Evolutionary conservation across 2,888 invertebrate species (phyloP).

Genomic region (Abscondita cerata): DNA sequence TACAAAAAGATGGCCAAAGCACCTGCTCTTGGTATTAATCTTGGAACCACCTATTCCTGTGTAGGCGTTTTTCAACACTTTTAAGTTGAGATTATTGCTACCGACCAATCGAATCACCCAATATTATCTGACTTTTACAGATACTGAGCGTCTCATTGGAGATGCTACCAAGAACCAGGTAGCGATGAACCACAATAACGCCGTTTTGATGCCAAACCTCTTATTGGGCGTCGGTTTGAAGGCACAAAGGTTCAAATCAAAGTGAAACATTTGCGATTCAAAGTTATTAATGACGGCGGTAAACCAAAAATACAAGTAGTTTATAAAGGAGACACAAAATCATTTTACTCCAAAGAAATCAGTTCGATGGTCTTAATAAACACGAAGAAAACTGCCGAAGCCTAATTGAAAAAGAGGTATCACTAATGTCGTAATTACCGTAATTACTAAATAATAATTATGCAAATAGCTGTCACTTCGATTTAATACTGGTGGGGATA

Average conservation of each 20-base stretch:
- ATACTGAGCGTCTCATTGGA: constrained; percentile 82
- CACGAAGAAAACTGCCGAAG: constrained; percentile 93
- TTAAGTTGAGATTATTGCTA: constrained; percentile 89
- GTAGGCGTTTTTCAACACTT: constrained; percentile 93
- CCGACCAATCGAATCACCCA: constrained; percentile 91
- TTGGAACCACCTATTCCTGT: constrained; percentile 95
- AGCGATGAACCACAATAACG: constrained; percentile 89
- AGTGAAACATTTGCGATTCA: constrained; percentile 95
- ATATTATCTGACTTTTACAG: constrained; percentile 84
- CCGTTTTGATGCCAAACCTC: constrained; percentile 93
- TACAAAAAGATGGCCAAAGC: constrained; percentile 69
- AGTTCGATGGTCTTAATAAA: constrained; percentile 92
- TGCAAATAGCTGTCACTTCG: too few relatives aligned
- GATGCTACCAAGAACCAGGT: constrained; percentile 86
- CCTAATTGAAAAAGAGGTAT: constrained; percentile 85
- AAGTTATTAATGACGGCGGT: constrained; percentile 78
- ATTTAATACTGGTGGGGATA: too few relatives aligned
- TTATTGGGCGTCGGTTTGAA: constrained; percentile 91
- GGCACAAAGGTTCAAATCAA: constrained; percentile 91
- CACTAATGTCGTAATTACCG: constrained; percentile 87
- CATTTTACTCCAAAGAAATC: constrained; percentile 90
- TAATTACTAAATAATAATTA: too few relatives aligned
- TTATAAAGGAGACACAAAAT: constrained; percentile 88
- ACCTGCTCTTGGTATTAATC: constrained; percentile 94
- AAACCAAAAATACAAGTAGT: constrained; percentile 84